Base-by-base conservation (phyloP, 2,113 vertebrate species). In the Pyxicephalus adspersus region DNA sequence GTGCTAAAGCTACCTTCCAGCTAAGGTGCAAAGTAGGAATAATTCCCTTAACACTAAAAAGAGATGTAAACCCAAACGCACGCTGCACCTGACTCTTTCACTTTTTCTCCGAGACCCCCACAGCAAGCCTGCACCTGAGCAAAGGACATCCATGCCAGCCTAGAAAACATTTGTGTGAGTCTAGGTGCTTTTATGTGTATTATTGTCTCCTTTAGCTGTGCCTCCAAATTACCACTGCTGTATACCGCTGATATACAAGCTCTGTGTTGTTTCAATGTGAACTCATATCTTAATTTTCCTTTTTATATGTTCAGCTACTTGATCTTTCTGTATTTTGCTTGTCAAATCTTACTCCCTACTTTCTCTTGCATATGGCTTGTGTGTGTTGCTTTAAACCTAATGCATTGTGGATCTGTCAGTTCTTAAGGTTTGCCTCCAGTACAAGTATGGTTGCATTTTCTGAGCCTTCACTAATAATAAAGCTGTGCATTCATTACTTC, bases 31-130 rank as follows among this genome's bases (percentile, higher is more conserved):
- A 28, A 54, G 3, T 55, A 55, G 25, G 26, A 29, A 11, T 55
- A 45, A 17, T 26, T 65, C 50, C 28, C 22, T 3, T 26, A 76
- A 18, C 31, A 25, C 18, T 20, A 15, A 64, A 76, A 26, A 77
- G 19, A 73, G 17, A 13, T 73, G 23, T 72, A 5, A 54, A n/a
- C 28, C 28, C 63, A 55, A 77, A 19, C 19, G 51, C 64, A 52
- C 60, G 68, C 78, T 81, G 79, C 58, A 13, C 34, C 79, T 81
- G 79, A 81, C 79, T 20, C 74, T 29, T 81, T 22, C 57, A 81
- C 70, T 81, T 74, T 81, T 74, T 54, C 63, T 81, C 79, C 70
- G 79, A 81, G 79, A 64, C 70, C 71, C 79, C 61, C 76, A 81
- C 57, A 81, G 29, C 64, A 81, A 81, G 60, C 79, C 70, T 50